Base-by-base conservation (phyloP, 1,140 invertebrate genomes). In the Ladona fulva region DNA sequence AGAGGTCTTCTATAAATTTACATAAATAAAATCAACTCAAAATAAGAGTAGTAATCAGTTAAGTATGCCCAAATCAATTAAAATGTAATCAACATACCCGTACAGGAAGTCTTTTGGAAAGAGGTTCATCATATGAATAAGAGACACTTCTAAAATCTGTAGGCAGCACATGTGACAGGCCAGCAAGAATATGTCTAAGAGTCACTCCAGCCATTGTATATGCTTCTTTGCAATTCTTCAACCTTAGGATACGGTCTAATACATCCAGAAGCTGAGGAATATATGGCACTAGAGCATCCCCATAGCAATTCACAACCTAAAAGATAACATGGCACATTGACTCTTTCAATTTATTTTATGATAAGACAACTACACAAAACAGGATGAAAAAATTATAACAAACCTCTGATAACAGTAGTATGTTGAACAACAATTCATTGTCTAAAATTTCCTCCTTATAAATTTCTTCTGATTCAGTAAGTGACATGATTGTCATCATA, bases 361-460 rank as follows among this genome's bases (percentile, higher is more conserved):
- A 19, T 66, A 66, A 6, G n/a, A 19, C 3, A 1, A 66, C 14
- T 59, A 75, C 24, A 5, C 0, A 16, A 37, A 52, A 29, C 6
- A 25, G 59, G 12, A 78, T 78, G 81, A 80, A 10, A 81, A 78
- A 77, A 74, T 75, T 44, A 76, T 29, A 24, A 73, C 82, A 75
- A 79, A 94, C 89, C 83, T 93, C 89, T 77, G 92, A 91, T 12
- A 97, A 83, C 25, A 97, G 83, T 0, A 93, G 85, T 37, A 97
- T 84, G 81, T 92, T 91, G 84, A 95, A 96, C 0, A 94, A 83
- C 11, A 97, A 85, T 79, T 94, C 91, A 80, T 92, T 90, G 80
- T 95, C 93, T 0, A 95, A 84, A 80, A 90, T 90, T 83, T 96
- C 94, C 80, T 93, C 92, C 74, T 89, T 88, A 22, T 85, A 78